phyloP scores from a whole-genome alignment of 2,797 vertebrate genomes.

The Esox lucius region DNA sequence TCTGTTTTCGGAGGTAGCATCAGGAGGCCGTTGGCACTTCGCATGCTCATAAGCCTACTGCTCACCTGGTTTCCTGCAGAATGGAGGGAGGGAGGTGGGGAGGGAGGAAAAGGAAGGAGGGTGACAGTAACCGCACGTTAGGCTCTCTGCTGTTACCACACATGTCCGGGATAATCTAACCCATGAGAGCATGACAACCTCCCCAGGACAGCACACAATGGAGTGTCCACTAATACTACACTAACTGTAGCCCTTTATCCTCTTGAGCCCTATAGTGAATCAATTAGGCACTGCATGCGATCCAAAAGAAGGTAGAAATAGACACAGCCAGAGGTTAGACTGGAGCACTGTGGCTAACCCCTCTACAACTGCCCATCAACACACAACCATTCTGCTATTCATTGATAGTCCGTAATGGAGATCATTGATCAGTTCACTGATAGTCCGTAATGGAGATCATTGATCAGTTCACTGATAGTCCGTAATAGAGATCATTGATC shows the following conservation, averaged over 20 bases:
- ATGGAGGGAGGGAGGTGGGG: slow-evolving; percentile 6
- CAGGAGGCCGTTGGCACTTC: slow-evolving; percentile 97
- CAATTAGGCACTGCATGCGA: not conserved
- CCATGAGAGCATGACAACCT: not conserved
- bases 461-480: no score
- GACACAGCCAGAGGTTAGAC: not conserved
- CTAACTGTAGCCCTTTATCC: not conserved
- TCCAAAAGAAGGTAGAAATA: not conserved
- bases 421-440: no score
- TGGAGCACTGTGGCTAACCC: not conserved
- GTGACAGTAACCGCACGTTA: not conserved
- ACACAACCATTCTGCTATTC: not conserved
- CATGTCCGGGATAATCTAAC: not conserved
- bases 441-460: no score
- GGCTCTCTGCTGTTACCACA: not conserved
- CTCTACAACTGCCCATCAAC: not conserved
- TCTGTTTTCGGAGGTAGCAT: slow-evolving; percentile 99
- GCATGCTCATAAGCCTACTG: slow-evolving; percentile 98
- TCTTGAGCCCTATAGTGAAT: not conserved
- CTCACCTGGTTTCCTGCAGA: slow-evolving; percentile 97
- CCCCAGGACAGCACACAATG: not conserved
- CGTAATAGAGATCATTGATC: no score
- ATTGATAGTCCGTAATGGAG: no score
- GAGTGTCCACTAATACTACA: not conserved
- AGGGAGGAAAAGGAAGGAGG: not conserved